These are phyloP conservation scores for Montipora cactus DNA, from an alignment of 64 coral and sea anemone genomes.

Conservation along the genomic window DNA sequence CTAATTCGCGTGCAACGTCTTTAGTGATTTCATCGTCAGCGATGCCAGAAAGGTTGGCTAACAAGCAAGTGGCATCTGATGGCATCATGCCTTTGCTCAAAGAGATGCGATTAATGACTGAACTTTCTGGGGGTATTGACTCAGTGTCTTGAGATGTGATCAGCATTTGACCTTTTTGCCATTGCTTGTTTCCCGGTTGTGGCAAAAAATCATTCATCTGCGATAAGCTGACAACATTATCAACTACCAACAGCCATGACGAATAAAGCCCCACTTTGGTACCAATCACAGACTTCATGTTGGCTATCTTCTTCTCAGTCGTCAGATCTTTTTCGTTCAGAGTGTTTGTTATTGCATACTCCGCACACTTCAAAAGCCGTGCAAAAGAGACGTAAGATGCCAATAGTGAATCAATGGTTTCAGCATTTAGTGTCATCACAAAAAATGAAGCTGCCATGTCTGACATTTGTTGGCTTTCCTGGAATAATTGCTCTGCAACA, in stretches of 20 bases:
- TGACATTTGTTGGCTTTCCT: not conserved
- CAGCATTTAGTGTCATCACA: not conserved
- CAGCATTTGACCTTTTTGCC: conserved; percentile 56
- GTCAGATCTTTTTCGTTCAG: not conserved
- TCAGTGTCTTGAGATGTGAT: conserved; percentile 70
- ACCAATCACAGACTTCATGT: conserved; percentile 11
- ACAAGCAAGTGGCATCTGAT: conserved; percentile 13
- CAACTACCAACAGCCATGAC: conserved; percentile 71
- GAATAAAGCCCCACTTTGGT: conserved; percentile 9
- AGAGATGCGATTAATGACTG: conserved; percentile 1
- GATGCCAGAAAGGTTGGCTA: conserved; percentile 14
- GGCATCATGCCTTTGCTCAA: conserved; percentile 33
- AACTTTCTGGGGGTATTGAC: conserved; percentile 13
- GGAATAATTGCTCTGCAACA: conserved; percentile 1
- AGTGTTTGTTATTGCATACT: not conserved
- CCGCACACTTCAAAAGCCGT: not conserved
- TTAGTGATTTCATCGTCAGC: not conserved
- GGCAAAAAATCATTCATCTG: conserved; percentile 20
- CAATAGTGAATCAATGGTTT: not conserved
- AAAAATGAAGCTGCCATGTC: not conserved
- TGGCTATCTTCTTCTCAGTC: conserved; percentile 40
- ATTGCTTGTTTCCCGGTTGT: conserved; percentile 22
- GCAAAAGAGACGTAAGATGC: not conserved
- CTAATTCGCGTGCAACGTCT: conserved; percentile 26
- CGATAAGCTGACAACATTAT: conserved; percentile 47